Evolutionary conservation across 2,888 invertebrate genomes (phyloP).

Genomic region (Allolobophora icterica): DNA sequence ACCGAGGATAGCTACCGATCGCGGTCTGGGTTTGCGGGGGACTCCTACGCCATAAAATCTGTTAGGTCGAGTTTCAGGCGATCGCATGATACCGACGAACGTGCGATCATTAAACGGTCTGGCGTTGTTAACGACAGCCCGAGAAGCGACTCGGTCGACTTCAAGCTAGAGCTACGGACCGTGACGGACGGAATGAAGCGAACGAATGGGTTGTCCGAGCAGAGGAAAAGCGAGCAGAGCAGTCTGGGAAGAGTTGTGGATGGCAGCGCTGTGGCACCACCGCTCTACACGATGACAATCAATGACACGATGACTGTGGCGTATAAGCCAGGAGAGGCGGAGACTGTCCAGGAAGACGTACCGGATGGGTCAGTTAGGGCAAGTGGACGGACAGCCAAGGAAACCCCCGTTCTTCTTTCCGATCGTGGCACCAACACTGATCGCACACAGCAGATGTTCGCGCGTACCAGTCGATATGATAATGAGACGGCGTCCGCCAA

Average conservation of each 20-base stretch:
- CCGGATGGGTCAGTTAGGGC: background rate
- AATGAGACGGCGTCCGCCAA: background rate
- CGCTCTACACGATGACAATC: conserved; percentile 46
- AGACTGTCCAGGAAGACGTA: background rate
- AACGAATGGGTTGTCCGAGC: background rate
- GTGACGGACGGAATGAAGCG: background rate
- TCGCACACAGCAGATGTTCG: background rate
- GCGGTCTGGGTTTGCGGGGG: background rate
- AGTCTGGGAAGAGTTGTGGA: background rate
- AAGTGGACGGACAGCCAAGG: background rate
- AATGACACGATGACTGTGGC: conserved; percentile 50
- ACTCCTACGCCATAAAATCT: background rate
- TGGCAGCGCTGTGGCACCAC: background rate
- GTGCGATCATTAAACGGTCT: background rate
- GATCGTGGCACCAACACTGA: background rate
- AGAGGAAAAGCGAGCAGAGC: background rate
- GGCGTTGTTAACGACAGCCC: background rate
- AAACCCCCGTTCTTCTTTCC: background rate
- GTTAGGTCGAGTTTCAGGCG: background rate
- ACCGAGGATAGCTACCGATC: background rate
- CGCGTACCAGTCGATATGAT: background rate
- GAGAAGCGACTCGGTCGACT: background rate
- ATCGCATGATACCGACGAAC: background rate
- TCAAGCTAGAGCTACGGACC: background rate
- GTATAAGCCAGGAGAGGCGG: conserved; percentile 40